Evolutionary conservation across 2,797 vertebrate species (phyloP).

Genomic region (Tragelaphus oryx): DNA sequence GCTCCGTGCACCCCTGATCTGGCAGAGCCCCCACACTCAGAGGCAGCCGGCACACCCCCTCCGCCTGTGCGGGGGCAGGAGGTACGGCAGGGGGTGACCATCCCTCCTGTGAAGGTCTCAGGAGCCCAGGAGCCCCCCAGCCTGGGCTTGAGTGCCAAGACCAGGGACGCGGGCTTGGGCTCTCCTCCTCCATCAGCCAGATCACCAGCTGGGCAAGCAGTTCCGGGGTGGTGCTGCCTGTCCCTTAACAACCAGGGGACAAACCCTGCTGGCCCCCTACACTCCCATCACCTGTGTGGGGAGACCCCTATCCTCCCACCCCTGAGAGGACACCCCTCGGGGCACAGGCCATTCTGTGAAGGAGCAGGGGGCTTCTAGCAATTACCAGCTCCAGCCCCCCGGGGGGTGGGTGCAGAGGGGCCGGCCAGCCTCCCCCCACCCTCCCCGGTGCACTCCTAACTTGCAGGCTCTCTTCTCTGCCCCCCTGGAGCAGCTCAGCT

Average conservation of each 20-base stretch:
- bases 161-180: too few species aligned
- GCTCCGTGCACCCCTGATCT: not conserved
- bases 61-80: fast-evolving
- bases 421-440: not conserved
- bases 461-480: not conserved
- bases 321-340: not conserved
- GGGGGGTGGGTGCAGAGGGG: not conserved
- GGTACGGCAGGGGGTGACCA: not conserved
- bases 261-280: not conserved
- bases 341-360: not conserved
- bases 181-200: fast-evolving
- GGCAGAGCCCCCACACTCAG: not conserved
- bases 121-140: not conserved
- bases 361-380: not conserved
- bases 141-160: not conserved
- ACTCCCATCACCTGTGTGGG: not conserved
- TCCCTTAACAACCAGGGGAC: not conserved
- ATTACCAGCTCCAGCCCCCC: not conserved
- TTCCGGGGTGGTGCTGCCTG: too few species aligned
- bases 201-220: not conserved
- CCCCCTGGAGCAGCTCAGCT: not conserved
- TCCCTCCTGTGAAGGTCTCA: not conserved
- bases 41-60: not conserved
- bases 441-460: too few species aligned
- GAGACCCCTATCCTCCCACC: not conserved